Conservation (phyloP, 2,113 vertebrate species). For the Jaculus jaculus region DNA sequence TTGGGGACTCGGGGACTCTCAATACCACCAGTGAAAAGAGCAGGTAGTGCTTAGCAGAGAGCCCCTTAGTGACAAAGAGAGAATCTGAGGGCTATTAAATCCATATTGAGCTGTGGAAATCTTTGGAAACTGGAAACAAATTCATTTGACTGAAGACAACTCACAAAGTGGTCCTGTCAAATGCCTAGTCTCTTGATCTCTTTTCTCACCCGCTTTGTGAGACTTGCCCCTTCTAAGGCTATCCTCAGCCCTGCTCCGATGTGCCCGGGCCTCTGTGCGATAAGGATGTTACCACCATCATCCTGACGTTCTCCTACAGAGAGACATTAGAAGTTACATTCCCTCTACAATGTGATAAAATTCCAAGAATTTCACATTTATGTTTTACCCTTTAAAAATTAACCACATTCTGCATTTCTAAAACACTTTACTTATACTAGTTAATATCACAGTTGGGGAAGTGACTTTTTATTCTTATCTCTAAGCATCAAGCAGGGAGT, state of each 20-base stretch:
- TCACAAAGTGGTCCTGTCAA: not conserved
- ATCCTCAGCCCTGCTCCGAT: conserved; percentile 7
- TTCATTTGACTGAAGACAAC: conserved; percentile 30
- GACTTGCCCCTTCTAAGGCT: not conserved
- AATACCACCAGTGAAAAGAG: conserved; percentile 43
- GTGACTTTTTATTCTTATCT: conserved; percentile 69
- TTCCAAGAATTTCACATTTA: conserved; percentile 61
- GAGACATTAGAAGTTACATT: conserved; percentile 9
- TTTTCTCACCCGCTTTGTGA: not conserved
- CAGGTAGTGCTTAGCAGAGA: conserved; percentile 31
- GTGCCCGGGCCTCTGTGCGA: conserved; percentile 29
- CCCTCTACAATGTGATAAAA: conserved; percentile 50
- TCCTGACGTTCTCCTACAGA: conserved; percentile 10
- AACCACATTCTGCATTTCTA: conserved; percentile 64
- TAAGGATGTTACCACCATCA: not conserved
- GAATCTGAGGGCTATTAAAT: not conserved
- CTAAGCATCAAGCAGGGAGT: conserved; percentile 66
- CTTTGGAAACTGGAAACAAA: conserved; percentile 48
- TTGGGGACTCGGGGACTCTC: conserved; percentile 42
- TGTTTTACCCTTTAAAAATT: conserved; percentile 70
- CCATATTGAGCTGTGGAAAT: conserved; percentile 20
- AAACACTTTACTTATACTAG: conserved; percentile 65
- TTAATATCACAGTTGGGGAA: conserved; percentile 72
- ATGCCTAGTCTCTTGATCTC: not conserved
- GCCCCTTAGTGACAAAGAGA: conserved; percentile 23